phyloP scores from a whole-genome alignment of 2,797 vertebrate genomes.

The Silurus lanzhouensis region DNA sequence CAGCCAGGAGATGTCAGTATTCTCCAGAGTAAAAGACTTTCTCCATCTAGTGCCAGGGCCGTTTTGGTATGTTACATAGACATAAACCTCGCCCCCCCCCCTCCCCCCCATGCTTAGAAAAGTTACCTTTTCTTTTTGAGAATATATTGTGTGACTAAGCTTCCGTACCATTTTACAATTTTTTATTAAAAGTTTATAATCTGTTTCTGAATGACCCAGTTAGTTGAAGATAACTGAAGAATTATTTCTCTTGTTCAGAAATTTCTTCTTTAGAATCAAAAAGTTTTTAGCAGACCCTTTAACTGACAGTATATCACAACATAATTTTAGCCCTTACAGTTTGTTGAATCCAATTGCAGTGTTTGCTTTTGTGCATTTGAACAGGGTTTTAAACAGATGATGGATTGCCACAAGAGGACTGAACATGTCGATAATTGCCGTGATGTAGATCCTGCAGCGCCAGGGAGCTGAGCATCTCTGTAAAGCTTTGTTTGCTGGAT shows the following conservation, averaged over 20 bases:
- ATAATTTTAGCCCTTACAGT: slow-evolving; percentile 33
- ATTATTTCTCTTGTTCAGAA: slow-evolving; percentile 13
- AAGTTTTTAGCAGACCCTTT: neutral
- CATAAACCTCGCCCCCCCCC: neutral
- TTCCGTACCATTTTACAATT: neutral
- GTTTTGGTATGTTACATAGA: slow-evolving; percentile 10
- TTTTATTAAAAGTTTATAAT: neutral
- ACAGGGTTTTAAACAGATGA: slow-evolving; percentile 57
- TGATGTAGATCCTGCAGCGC: slow-evolving; percentile 71
- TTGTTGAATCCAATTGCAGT: slow-evolving; percentile 50
- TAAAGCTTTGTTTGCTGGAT: slow-evolving; percentile 75
- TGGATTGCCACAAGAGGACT: slow-evolving; percentile 64
- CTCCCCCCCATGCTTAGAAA: neutral
- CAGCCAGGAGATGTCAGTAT: slow-evolving; percentile 58
- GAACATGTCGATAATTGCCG: slow-evolving; percentile 75
- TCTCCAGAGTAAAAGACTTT: slow-evolving; percentile 32
- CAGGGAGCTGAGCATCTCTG: slow-evolving; percentile 70
- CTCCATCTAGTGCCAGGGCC: neutral
- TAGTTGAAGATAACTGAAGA: neutral
- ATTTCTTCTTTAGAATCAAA: slow-evolving; percentile 28
- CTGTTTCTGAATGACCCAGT: slow-evolving; percentile 10
- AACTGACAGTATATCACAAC: slow-evolving; percentile 10
- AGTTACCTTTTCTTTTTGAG: slow-evolving; percentile 21
- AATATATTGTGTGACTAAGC: slow-evolving; percentile 35
- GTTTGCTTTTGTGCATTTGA: slow-evolving; percentile 69